Percentiles rank a stretch among this genome's conserved stretches.
These are phyloP conservation scores for Diphyllodes magnificus DNA, from an alignment of 2,113 vertebrate species.

Conservation along the genomic window DNA sequence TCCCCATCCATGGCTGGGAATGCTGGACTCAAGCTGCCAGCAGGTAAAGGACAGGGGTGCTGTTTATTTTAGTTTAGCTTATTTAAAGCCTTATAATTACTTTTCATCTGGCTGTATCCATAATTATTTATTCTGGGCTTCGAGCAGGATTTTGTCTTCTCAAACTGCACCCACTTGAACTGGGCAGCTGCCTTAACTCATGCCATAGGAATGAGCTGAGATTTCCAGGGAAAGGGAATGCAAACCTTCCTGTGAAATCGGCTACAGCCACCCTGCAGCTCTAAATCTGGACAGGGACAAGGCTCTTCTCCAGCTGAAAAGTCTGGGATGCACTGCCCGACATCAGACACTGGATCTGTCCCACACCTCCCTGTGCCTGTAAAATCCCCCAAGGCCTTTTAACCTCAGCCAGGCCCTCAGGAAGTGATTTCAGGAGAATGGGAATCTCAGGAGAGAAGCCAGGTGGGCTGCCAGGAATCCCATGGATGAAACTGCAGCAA, in stretches of 20 bases:
- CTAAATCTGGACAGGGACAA: background rate
- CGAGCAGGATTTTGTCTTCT: constrained; percentile 18
- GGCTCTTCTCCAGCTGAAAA: background rate
- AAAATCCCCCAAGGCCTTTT: background rate
- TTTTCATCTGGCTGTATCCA: background rate
- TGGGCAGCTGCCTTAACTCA: background rate
- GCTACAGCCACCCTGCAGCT: background rate
- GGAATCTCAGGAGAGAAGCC: background rate
- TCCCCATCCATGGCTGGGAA: background rate
- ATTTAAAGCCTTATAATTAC: background rate
- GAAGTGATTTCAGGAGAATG: background rate
- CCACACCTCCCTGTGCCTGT: background rate
- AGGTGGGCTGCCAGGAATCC: background rate
- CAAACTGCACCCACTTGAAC: background rate
- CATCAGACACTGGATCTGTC: background rate
- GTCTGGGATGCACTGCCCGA: background rate
- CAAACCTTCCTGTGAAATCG: background rate
- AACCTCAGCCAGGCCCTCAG: background rate
- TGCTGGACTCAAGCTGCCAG: background rate
- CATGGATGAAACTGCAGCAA: accelerated
- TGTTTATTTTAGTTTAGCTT: background rate
- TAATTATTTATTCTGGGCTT: constrained; percentile 36
- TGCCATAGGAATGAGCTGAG: constrained; percentile 18
- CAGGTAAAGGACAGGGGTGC: background rate
- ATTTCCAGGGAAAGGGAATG: constrained; percentile 22